These are phyloP conservation scores for Dasyornis broadbenti DNA, from an alignment of 2,113 vertebrate genomes.

Conservation along the genomic window DNA sequence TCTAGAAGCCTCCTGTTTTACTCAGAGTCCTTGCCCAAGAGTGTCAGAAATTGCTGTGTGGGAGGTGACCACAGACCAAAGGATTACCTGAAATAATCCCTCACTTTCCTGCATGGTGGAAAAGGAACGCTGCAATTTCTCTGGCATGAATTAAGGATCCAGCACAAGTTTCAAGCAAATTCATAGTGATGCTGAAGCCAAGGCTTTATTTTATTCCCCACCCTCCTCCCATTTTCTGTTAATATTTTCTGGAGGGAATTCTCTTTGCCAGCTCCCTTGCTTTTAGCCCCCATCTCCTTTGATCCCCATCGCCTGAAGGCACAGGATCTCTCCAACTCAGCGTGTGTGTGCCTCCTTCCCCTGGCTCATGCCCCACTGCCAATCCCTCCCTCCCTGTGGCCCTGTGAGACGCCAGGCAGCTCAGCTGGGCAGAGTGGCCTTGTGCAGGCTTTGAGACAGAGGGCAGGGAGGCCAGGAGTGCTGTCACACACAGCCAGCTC, in stretches of 20 bases:
- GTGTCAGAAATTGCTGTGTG: not conserved
- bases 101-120: not conserved
- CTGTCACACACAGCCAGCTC: not conserved
- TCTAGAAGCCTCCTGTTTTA: not conserved
- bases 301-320: not conserved
- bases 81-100: not conserved
- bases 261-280: not conserved
- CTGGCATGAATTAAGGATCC: not conserved
- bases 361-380: fast-evolving
- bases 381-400: not conserved
- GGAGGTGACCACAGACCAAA: not conserved
- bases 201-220: not conserved
- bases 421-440: fast-evolving
- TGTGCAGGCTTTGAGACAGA: not conserved
- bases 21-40: not conserved
- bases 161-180: not conserved
- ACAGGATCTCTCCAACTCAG: not conserved
- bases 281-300: not conserved
- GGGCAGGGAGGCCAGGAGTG: not conserved
- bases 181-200: not conserved
- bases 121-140: not conserved
- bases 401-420: not conserved
- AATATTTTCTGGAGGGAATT: not conserved
- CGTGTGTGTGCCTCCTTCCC: too few relatives aligned
- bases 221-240: not conserved